These are phyloP conservation scores for Scaptomyza parva DNA, from an alignment of 2,888 invertebrate genomes.

Conservation along the genomic window DNA sequence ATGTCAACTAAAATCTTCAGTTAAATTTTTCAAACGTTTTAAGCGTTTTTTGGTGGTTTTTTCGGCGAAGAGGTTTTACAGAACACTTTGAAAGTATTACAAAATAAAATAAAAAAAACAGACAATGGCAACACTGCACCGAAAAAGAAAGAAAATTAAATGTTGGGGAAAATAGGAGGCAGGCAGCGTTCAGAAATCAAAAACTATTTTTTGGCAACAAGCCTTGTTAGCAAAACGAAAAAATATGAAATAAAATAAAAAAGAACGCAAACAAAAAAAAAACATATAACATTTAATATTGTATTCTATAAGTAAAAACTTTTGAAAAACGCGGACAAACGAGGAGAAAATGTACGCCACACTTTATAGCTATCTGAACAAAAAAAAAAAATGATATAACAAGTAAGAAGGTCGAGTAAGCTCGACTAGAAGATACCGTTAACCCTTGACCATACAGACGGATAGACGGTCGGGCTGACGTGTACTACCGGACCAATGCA, in stretches of 20 bases:
- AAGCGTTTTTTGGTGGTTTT: neutral
- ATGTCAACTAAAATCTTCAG: neutral
- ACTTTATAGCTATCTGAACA: conserved; percentile 12
- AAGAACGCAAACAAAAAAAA: neutral
- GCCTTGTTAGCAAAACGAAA: conserved; percentile 36
- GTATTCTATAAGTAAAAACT: conserved; percentile 46
- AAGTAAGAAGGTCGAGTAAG: no score
- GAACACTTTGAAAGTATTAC: conserved; percentile 6
- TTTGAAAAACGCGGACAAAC: conserved; percentile 30
- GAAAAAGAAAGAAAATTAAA: conserved; percentile 38
- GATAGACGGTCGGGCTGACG: no score
- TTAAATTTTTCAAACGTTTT: neutral
- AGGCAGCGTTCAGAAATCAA: conserved; percentile 32
- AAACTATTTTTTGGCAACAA: conserved; percentile 65
- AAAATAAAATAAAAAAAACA: conserved; percentile 1
- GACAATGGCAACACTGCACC: conserved; percentile 20
- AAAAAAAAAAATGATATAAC: neutral
- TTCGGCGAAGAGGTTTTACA: neutral
- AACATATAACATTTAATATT: conserved; percentile 41
- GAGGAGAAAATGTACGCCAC: neutral
- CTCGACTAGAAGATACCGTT: no score
- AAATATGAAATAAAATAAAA: conserved; percentile 4
- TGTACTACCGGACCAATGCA: no score
- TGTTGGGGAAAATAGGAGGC: conserved; percentile 4
- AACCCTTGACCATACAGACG: no score